phyloP scores from a whole-genome alignment of 1,140 invertebrate genomes.

The Agrypnia vestita region DNA sequence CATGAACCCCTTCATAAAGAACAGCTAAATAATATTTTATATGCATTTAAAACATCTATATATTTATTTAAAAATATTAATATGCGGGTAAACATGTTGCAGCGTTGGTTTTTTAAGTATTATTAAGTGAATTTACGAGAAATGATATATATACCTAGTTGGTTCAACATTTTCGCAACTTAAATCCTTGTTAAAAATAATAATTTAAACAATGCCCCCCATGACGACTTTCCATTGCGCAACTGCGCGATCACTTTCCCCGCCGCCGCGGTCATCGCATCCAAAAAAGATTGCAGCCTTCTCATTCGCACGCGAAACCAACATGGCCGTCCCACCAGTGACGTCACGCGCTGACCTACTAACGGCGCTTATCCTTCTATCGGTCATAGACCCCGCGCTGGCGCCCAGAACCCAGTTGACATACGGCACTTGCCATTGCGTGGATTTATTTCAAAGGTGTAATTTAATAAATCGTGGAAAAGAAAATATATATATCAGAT shows the following conservation, averaged over 20 bases:
- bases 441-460: not conserved
- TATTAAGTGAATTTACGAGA: no score
- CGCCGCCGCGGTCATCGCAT: conserved; percentile 30
- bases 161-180: no score
- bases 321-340: conserved; percentile 26
- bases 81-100: no score
- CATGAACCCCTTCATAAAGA: no score
- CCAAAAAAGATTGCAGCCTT: conserved; percentile 8
- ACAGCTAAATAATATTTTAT: no score
- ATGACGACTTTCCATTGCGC: conserved; percentile 33
- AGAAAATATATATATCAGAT: no score
- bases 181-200: no score
- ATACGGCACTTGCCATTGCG: not conserved
- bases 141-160: no score
- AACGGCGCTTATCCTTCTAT: conserved; percentile 41
- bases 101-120: no score
- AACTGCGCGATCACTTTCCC: conserved; percentile 24
- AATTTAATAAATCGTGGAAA: not conserved
- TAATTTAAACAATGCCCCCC: not conserved
- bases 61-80: no score
- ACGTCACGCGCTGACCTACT: conserved; percentile 41
- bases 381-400: conserved; percentile 29
- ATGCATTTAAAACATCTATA: no score
- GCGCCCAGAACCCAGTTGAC: conserved; percentile 14
- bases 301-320: conserved; percentile 18